A percentile compares a stretch with the other conserved stretches of the same genome.
Evolutionary conservation across 1,140 invertebrate genomes (phyloP).

Genomic region (Cotesia typhae): DNA sequence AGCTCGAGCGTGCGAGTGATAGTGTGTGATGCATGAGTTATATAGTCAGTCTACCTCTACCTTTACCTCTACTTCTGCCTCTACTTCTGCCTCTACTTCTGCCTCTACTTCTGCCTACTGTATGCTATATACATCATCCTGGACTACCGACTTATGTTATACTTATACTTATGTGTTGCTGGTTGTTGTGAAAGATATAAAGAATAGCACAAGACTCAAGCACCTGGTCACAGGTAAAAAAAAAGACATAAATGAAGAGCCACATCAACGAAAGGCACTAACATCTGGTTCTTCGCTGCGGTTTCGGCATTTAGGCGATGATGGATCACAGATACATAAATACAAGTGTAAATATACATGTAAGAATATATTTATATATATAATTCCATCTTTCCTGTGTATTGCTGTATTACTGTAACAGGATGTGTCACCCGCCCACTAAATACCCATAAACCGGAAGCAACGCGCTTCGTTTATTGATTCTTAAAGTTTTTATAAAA

Average conservation of each 20-base stretch:
- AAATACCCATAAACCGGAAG: conserved; percentile 14
- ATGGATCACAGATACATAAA: conserved; percentile 31
- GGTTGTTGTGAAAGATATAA: neutral
- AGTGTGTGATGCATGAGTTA: neutral
- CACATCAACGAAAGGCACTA: conserved; percentile 22
- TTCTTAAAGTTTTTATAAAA: neutral
- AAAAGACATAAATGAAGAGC: conserved; percentile 37
- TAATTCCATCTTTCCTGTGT: conserved; percentile 19
- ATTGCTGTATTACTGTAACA: conserved; percentile 21
- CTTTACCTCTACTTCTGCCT: neutral
- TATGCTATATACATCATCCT: neutral
- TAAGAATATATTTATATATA: neutral
- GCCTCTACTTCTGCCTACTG: too few relatives aligned
- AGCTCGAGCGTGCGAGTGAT: neutral
- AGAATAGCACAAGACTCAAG: conserved; percentile 21
- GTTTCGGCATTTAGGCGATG: conserved; percentile 43
- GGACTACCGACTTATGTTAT: neutral
- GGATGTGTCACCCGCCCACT: conserved; percentile 13
- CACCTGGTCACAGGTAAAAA: conserved; percentile 35
- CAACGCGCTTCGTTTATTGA: neutral
- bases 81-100: too few relatives aligned
- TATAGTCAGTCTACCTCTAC: neutral
- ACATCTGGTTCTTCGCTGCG: conserved; percentile 40
- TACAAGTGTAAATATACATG: conserved; percentile 4
- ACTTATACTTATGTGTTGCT: neutral